Evolutionary conservation across 2,113 vertebrate genomes (phyloP), one percentile per base, ranked within the genome.

Genomic region (Gavialis gangeticus): DNA sequence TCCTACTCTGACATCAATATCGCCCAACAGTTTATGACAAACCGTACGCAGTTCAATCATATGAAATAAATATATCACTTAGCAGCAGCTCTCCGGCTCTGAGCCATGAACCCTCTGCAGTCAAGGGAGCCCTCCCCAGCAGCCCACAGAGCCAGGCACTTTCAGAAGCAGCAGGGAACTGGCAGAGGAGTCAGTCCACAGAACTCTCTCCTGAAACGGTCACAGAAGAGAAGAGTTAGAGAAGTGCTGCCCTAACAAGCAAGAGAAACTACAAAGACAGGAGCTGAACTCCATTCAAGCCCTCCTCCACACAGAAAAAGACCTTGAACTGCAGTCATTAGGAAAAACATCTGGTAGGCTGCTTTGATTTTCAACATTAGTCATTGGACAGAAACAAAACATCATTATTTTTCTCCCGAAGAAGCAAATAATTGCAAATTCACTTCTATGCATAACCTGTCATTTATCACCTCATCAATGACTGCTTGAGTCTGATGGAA

Each of bases 381-480:
- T 81, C 86, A 92, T 1, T 76, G 97, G 96, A 95, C 90, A 87
- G 85, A 85, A 94, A 80, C 75, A 84, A 95, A 95, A 91, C 56
- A 89, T 89, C 81, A 37, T 57, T 75, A 24, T 73, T 60, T 67
- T 67, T 75, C 6, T 3, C 3, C 58, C 81, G 95, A 97, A 95
- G 92, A 71, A 94, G 85, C 67, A 93, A 95, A 91, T 97, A 96
- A 97, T 93, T 96, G 86, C 84, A 86, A 92, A 97, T 96, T 94
- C 88, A 96, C 90, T 97, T 97, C 88, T 91, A 93, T 59, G 54
- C 37, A 89, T 75, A 97, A 94, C 94, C 91, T 94, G 93, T 92
- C 94, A 97, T 97, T 97, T 97, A 97, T 97, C 95, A 95, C 93
- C 92, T 97, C 97, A 97, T 97, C 97, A 97, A 85, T 58, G 21